These are phyloP conservation scores for Hestina assimilis DNA, from an alignment of 1,140 invertebrate genomes.

Conservation along the genomic window DNA sequence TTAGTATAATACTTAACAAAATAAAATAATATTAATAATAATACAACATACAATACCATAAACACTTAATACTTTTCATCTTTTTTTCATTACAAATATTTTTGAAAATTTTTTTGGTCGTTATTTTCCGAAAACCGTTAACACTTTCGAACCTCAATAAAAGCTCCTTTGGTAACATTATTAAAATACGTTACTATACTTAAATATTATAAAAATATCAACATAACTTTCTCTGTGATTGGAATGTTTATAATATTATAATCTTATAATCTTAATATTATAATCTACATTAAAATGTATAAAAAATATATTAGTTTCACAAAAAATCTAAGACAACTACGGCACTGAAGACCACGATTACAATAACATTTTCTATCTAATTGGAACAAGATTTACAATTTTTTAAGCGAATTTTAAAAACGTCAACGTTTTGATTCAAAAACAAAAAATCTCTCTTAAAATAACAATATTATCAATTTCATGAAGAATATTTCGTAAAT, in stretches of 20 bases:
- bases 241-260: constrained; percentile 26
- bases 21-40: constrained; percentile 6
- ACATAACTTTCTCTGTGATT: constrained; percentile 18
- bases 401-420: not conserved
- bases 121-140: constrained; percentile 17
- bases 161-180: constrained; percentile 38
- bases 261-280: constrained; percentile 17
- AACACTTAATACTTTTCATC: constrained; percentile 17
- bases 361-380: not conserved
- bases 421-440: not conserved
- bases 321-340: constrained; percentile 9
- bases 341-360: not conserved
- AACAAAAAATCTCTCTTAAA: not conserved
- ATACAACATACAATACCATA: constrained; percentile 15
- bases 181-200: constrained; percentile 22
- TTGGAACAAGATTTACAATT: not conserved
- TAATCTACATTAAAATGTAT: constrained; percentile 20
- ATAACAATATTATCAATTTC: not conserved
- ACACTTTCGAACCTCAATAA: constrained; percentile 25
- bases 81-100: constrained; percentile 8
- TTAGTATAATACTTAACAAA: constrained; percentile 21
- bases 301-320: constrained; percentile 24
- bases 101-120: constrained; percentile 25
- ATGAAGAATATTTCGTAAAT: not conserved
- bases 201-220: constrained; percentile 29